Base-by-base conservation (phyloP, 2,113 vertebrate genomes). In the Amazona vittata region DNA sequence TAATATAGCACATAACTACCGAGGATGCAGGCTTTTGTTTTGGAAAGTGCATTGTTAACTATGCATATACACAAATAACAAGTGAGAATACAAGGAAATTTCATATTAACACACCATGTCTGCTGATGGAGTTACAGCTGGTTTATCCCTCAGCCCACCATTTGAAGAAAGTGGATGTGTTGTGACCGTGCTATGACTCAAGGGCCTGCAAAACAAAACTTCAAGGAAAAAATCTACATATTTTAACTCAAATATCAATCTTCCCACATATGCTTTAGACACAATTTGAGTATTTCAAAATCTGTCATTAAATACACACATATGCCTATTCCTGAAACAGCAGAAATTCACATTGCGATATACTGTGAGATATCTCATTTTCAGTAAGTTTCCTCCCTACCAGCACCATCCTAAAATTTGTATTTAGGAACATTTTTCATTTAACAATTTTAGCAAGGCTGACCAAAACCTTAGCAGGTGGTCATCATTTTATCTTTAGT, bases 71-170 rank as follows among this genome's bases (percentile, higher is more conserved):
- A 28, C 65, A 75, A 55, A 12, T 43, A 49, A 19, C 4, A 3
- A 84, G 47, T 28, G 24, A 69, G 10, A 89, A 49, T 19, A 49
- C 19, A 82, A 77, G 29, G 37, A 80, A 73, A 84, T 11, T 24
- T 14, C 41, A 3, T 12, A 65, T 94, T 93, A 96, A 97, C 97
- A 70, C 80, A 98, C 98, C 96, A 9, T 67, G 69, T 75, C 74
- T 68, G 63, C n/a, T 73, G 96, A 90, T 49, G 81, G 44, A 68
- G 67, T 49, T 43, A 71, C 21, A 91, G 52, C 20, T 85, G 68
- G 83, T 59, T 62, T 91, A 64, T 37, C 25, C 37, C 41, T 52
- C 76, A 86, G 47, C 49, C 1, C 57, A 88, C 25, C 76, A 80
- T 10, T 49, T 64, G 94, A 90, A 92, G 57, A 59, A 35, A 59